phyloP scores from a whole-genome alignment of 2,113 vertebrate species.

The Chaetorhynchus papuensis region DNA sequence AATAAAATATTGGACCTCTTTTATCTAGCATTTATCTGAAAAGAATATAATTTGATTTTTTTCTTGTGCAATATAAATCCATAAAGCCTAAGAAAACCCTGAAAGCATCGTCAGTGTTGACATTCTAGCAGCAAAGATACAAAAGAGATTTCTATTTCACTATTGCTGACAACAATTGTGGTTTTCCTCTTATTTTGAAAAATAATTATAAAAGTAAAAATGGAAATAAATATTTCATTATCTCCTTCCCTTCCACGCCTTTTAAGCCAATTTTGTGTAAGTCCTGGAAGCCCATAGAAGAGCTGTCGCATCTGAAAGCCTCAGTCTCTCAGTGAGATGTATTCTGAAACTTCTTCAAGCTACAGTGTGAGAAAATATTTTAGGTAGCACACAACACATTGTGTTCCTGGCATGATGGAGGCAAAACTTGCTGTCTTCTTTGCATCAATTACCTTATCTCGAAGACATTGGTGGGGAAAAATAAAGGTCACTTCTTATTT shows the following conservation, averaged over 20 bases:
- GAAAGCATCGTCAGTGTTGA: neutral
- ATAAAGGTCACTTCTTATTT: neutral
- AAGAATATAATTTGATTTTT: neutral
- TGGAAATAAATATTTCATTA: neutral
- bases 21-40: conserved; percentile 21
- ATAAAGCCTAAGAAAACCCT: neutral
- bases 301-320: neutral
- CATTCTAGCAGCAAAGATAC: neutral
- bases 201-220: neutral
- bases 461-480: neutral
- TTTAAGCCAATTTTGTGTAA: neutral
- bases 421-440: neutral
- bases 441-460: neutral
- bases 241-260: neutral
- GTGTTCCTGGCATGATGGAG: neutral
- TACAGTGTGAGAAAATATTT: neutral
- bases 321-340: neutral
- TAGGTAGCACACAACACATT: neutral
- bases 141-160: neutral
- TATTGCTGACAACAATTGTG: neutral
- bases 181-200: neutral
- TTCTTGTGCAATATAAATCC: neutral
- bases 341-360: neutral
- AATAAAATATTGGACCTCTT: conserved; percentile 23
- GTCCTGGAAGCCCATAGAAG: neutral